These are phyloP conservation scores for Falco peregrinus DNA, from an alignment of 2,797 vertebrate genomes.

Conservation along the genomic window DNA sequence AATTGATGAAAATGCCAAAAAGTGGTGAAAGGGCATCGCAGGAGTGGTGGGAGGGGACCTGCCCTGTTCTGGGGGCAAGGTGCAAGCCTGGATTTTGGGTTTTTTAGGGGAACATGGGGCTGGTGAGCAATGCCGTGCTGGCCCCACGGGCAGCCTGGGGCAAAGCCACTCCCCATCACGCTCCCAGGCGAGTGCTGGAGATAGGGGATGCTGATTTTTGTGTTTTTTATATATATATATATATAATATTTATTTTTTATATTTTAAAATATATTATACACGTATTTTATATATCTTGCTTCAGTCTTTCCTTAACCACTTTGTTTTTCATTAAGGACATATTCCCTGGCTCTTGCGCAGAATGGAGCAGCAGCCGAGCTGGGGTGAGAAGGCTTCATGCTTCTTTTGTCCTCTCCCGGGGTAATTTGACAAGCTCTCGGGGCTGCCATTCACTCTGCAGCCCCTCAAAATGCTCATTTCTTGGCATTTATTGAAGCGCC, in stretches of 20 bases:
- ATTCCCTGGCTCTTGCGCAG: not conserved
- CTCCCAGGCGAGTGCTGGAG: not conserved
- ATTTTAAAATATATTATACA: no score
- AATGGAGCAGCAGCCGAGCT: not conserved
- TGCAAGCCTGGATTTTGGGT: not conserved
- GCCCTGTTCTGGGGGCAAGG: not conserved
- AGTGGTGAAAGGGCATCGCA: fast-evolving
- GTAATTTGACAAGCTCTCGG: not conserved
- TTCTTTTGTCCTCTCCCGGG: not conserved
- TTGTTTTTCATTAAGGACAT: not conserved
- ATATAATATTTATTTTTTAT: not conserved
- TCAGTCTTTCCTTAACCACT: not conserved
- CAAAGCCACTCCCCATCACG: fast-evolving
- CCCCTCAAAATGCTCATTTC: not conserved
- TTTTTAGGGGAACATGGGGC: not conserved
- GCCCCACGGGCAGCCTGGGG: not conserved
- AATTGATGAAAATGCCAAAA: not conserved
- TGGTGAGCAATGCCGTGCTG: fast-evolving
- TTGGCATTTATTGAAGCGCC: fast-evolving
- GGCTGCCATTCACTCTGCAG: fast-evolving
- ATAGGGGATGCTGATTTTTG: no score
- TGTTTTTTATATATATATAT: no score
- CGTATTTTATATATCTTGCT: fast-evolving
- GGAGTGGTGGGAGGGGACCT: not conserved
- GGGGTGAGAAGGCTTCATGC: not conserved